Conservation (phyloP, 2,888 invertebrate species). For the Artemia sp. region DNA sequence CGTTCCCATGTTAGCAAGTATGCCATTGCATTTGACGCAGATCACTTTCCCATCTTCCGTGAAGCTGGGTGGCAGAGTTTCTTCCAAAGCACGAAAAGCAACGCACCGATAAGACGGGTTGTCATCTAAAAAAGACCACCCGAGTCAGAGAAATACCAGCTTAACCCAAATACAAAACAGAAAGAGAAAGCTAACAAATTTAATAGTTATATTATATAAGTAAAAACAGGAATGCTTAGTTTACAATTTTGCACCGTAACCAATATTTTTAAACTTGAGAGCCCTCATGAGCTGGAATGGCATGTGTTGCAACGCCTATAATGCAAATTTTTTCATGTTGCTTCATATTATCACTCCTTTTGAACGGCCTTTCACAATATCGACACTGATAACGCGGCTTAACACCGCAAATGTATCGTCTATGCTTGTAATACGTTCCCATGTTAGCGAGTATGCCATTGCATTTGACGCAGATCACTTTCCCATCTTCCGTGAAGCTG, state of each 20-base stretch:
- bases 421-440: conserved; percentile 12
- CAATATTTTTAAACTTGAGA: background rate
- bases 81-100: conserved; percentile 14
- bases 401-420: conserved; percentile 11
- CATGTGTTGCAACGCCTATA: background rate
- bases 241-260: conserved; percentile 15
- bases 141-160: background rate
- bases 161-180: background rate
- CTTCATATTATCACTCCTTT: conserved; percentile 15
- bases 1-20: conserved; percentile 12
- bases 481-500: conserved; percentile 15
- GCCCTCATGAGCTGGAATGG: no score
- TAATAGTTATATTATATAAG: background rate
- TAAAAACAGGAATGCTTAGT: conserved; percentile 14
- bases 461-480: conserved; percentile 16
- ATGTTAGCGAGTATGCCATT: conserved; percentile 13
- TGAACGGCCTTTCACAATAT: conserved; percentile 10
- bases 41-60: conserved; percentile 15
- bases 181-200: no score
- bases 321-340: conserved; percentile 12
- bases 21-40: conserved; percentile 15
- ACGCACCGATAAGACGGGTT: background rate
- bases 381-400: conserved; percentile 14
- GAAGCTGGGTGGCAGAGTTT: conserved; percentile 12
- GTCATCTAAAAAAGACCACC: conserved; percentile 11